phyloP scores from a whole-genome alignment of 1,140 invertebrate species.

The Yoshiicerus persimilis region DNA sequence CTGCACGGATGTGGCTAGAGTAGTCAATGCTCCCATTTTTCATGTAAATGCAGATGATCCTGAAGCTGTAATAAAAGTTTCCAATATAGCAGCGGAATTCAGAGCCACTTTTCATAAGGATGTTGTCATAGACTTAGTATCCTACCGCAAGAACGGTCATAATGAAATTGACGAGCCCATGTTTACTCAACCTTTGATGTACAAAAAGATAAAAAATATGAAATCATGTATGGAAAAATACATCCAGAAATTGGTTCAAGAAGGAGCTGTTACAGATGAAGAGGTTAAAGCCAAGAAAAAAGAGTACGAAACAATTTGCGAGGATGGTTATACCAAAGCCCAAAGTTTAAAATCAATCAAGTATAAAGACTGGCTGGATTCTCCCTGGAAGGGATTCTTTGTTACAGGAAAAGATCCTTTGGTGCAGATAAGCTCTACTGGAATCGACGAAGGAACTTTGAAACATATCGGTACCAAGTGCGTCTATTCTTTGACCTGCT shows the following conservation, averaged over 20 bases:
- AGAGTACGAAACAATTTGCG: conserved; percentile 94
- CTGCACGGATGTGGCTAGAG: conserved; percentile 96
- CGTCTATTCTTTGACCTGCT: conserved; percentile 54
- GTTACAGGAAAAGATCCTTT: conserved; percentile 82
- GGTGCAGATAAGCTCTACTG: conserved; percentile 77
- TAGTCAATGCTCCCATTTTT: conserved; percentile 99
- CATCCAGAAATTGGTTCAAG: conserved; percentile 80
- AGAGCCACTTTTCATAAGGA: conserved; percentile 96
- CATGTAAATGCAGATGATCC: conserved; percentile 99
- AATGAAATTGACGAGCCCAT: conserved; percentile 99
- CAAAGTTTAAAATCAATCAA: conserved; percentile 93
- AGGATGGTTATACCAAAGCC: conserved; percentile 87
- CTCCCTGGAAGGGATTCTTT: conserved; percentile 96
- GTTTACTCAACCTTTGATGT: conserved; percentile 99
- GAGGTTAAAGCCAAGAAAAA: conserved; percentile 88
- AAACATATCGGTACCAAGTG: conserved; percentile 83
- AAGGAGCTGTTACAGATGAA: conserved; percentile 74
- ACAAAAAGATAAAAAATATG: conserved; percentile 88
- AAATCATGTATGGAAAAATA: conserved; percentile 81
- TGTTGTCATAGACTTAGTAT: conserved; percentile 90
- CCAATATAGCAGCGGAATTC: conserved; percentile 98
- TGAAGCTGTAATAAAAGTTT: conserved; percentile 97
- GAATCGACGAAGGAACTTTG: conserved; percentile 87
- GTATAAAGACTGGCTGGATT: conserved; percentile 98
- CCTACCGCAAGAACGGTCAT: conserved; percentile 95